Evolutionary conservation across 2,113 vertebrate species (phyloP).

Genomic region (Genyomyrus donnyi): DNA sequence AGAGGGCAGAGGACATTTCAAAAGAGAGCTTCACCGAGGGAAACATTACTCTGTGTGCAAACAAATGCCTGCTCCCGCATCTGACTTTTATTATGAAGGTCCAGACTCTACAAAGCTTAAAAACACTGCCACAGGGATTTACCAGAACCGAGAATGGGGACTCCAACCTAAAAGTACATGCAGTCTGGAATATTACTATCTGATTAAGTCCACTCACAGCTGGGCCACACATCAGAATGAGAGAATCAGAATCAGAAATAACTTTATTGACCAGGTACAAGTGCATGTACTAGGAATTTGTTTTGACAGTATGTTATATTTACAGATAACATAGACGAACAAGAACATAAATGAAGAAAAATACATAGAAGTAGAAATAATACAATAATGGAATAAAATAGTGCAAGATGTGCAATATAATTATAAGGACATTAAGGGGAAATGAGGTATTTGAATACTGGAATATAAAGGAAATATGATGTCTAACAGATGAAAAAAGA

Average conservation of each 20-base stretch:
- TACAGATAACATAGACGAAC: background rate
- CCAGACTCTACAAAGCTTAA: background rate
- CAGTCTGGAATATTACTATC: background rate
- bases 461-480: background rate
- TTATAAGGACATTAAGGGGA: background rate
- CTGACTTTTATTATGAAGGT: slow-evolving; percentile 6
- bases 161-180: background rate
- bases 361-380: background rate
- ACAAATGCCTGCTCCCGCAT: background rate
- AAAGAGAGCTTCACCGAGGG: background rate
- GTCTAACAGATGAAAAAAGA: background rate
- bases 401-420: background rate
- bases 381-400: background rate
- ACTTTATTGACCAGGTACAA: background rate
- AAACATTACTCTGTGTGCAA: background rate
- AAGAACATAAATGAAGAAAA: background rate
- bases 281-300: background rate
- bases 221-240: background rate
- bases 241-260: background rate
- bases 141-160: background rate
- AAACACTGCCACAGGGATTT: background rate
- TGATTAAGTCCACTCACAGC: background rate
- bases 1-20: background rate
- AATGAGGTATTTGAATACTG: background rate
- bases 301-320: background rate